phyloP scores from a whole-genome alignment of 2,797 vertebrate genomes.

The Clarias fuscus region DNA sequence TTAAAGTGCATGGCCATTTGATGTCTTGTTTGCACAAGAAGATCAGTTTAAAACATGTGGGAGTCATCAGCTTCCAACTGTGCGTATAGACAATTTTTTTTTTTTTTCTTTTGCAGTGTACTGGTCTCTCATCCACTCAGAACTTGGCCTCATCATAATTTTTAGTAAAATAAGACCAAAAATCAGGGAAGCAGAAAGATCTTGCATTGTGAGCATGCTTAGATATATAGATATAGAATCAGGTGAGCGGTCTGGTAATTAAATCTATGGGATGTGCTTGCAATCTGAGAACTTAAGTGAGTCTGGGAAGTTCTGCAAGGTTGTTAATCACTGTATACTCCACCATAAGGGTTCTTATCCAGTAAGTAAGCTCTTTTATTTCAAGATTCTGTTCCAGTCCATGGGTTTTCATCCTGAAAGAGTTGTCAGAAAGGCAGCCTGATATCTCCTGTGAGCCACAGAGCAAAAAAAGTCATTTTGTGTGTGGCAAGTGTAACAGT shows the following conservation, averaged over 20 bases:
- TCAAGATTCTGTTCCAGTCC: neutral
- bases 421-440: neutral
- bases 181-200: neutral
- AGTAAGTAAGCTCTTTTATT: neutral
- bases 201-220: neutral
- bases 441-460: neutral
- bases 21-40: neutral
- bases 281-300: neutral
- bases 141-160: too few relatives aligned
- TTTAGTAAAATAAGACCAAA: slow-evolving; percentile 3
- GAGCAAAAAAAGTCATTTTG: neutral
- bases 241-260: neutral
- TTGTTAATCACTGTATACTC: neutral
- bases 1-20: neutral
- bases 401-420: neutral
- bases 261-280: neutral
- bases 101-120: too few relatives aligned
- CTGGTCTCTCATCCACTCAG: neutral
- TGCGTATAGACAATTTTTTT: too few relatives aligned
- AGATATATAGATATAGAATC: neutral
- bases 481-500: neutral
- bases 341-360: neutral
- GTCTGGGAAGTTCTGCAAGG: too few relatives aligned
- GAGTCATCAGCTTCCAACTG: neutral
- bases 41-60: neutral